Evolutionary conservation across 2,888 invertebrate genomes (phyloP).

Genomic region (Sarcophaga caerulescens): DNA sequence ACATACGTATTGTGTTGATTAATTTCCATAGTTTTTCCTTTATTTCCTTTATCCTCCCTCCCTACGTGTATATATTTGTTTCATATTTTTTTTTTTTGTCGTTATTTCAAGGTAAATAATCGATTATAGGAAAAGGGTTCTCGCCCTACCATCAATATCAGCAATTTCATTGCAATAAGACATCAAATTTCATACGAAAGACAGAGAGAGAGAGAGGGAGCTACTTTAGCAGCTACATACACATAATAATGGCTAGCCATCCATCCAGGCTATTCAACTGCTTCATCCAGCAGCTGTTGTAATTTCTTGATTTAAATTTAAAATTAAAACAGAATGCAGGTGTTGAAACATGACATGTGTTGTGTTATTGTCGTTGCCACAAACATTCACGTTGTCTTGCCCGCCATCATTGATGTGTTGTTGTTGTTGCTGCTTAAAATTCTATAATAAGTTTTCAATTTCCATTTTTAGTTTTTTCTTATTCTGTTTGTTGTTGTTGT

Average conservation of each 20-base stretch:
- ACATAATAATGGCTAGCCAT: not conserved
- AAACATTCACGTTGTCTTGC: not conserved
- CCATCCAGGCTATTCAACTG: not conserved
- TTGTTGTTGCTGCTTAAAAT: not conserved
- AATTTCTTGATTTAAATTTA: slow-evolving; percentile 47
- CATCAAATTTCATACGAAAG: not conserved
- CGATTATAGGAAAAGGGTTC: not conserved
- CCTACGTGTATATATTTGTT: not conserved
- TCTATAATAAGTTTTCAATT: slow-evolving; percentile 32
- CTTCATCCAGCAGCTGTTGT: slow-evolving; percentile 27
- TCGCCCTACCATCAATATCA: not conserved
- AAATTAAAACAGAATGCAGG: slow-evolving; percentile 58
- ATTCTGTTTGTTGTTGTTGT: slow-evolving; percentile 3
- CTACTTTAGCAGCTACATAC: too few relatives aligned
- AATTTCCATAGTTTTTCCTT: not conserved
- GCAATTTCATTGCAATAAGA: not conserved
- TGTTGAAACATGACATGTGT: slow-evolving; percentile 61
- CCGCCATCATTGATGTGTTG: not conserved
- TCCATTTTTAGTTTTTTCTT: not conserved
- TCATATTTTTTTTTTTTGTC: not conserved
- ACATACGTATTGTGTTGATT: too few relatives aligned
- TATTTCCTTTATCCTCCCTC: not conserved
- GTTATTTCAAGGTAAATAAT: not conserved
- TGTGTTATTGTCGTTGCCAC: slow-evolving; percentile 24
- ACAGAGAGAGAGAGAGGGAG: not conserved